phyloP scores from a whole-genome alignment of 2,888 invertebrate species.

The Synanthedon formicaeformis region DNA sequence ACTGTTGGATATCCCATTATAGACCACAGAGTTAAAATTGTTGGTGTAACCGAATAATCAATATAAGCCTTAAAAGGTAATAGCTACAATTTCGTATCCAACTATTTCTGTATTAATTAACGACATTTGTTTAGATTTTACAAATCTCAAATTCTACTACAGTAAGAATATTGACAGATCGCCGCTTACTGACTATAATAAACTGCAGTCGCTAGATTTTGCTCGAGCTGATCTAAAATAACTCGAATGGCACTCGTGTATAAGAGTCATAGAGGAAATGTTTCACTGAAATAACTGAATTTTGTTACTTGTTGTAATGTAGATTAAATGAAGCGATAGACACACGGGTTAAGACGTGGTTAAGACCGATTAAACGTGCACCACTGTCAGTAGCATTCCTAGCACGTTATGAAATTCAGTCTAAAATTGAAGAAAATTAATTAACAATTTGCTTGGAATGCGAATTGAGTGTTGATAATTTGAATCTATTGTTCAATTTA shows the following conservation, averaged over 20 bases:
- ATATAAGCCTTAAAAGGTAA: no score
- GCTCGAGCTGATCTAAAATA: conserved; percentile 7
- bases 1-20: no score
- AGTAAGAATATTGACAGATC: conserved; percentile 24
- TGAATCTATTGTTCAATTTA: no score
- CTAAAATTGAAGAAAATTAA: not conserved
- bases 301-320: conserved; percentile 8
- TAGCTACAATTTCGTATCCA: no score
- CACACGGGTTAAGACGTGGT: conserved; percentile 27
- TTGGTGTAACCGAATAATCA: no score
- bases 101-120: no score
- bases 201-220: conserved; percentile 26
- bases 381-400: conserved; percentile 23
- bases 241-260: not conserved
- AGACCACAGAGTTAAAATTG: no score
- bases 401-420: conserved; percentile 21
- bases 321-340: conserved; percentile 28
- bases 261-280: not conserved
- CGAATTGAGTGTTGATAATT: no score
- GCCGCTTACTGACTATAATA: conserved; percentile 21
- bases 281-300: no score
- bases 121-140: not conserved
- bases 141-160: not conserved
- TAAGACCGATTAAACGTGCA: conserved; percentile 27
- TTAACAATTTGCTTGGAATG: not conserved